Evolutionary conservation across 2,888 invertebrate species (phyloP), one percentile per base, ranked within the genome.

Genomic region (Conops quadrifasciatus): DNA sequence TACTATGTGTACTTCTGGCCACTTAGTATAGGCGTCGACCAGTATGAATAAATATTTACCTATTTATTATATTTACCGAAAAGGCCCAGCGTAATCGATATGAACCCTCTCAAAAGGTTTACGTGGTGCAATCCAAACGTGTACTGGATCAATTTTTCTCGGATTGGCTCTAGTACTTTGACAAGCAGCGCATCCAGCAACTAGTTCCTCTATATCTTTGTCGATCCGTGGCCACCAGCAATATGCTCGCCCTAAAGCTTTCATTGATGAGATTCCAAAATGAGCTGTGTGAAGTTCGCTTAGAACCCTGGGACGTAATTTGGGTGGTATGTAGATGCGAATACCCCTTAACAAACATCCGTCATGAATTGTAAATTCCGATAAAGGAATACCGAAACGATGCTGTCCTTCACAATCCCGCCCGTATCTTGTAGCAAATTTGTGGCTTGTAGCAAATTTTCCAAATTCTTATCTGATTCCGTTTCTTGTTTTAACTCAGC

Each of bases 1-100:
- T n/a, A 75, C 60, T 11, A n/a, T n/a, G 58, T 73, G 73, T 9
- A 79, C 75, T 71, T 80, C 77, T 4, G 78, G 73, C 75, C 79
- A 78, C 43, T 76, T 78, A 28, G 75, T 77, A 13, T 59, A 74
- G 2, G 74, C 74, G 24, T 77, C 72, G 2, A 74, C 67, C 1
- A 75, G 30, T 16, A 74, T 47, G 26, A 77, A 74, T n/a, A 75
- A 74, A 51, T 71, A 72, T 45, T 71, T 71, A 15, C 74, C 74
- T 30, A n/a, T n/a, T n/a, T n/a, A n/a, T n/a, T n/a, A n/a, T n/a
- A n/a, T n/a, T n/a, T n/a, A n/a, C n/a, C 64, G 43, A 16, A 73
- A 51, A 3, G 74, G 75, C 4, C 75, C 76, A n/a, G 73, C 70
- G 28, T 71, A 74, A 45, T 78, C 77, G 11, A 72, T 13, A 79